These are phyloP conservation scores for Hypolimnas misippus DNA, from an alignment of 2,888 invertebrate species.

Conservation along the genomic window DNA sequence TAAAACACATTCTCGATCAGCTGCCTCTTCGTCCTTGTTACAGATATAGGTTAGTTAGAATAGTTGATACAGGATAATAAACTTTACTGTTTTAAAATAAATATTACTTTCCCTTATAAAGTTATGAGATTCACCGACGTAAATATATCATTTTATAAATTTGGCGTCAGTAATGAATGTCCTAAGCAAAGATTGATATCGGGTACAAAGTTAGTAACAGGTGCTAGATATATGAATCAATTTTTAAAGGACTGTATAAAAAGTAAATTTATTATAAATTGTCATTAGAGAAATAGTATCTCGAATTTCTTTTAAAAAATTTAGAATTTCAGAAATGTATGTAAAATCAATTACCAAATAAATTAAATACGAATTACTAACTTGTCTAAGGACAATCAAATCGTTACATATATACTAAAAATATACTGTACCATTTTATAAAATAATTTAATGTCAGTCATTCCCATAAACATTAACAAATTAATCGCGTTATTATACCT, in stretches of 20 bases:
- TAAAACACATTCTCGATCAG: constrained; percentile 73
- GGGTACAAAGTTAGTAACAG: constrained; percentile 52
- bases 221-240: neutral
- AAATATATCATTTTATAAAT: constrained; percentile 30
- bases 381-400: no score
- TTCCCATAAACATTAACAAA: constrained; percentile 8
- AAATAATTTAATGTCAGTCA: neutral
- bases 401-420: no score
- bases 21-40: constrained; percentile 70
- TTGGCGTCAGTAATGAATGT: constrained; percentile 21
- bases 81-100: constrained; percentile 13
- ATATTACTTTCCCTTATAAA: constrained; percentile 10
- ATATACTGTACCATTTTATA: neutral
- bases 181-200: constrained; percentile 56
- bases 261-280: no score
- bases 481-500: neutral
- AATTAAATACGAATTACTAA: no score
- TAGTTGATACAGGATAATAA: constrained; percentile 5
- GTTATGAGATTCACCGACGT: neutral
- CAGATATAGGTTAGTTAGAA: constrained; percentile 73
- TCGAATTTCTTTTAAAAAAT: no score
- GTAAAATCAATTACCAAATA: no score
- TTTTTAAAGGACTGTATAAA: neutral
- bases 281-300: no score
- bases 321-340: no score